Percentiles rank a stretch among this genome's conserved stretches.
These are phyloP conservation scores for Callaeas wilsoni DNA, from an alignment of 2,113 vertebrate species.

Conservation along the genomic window DNA sequence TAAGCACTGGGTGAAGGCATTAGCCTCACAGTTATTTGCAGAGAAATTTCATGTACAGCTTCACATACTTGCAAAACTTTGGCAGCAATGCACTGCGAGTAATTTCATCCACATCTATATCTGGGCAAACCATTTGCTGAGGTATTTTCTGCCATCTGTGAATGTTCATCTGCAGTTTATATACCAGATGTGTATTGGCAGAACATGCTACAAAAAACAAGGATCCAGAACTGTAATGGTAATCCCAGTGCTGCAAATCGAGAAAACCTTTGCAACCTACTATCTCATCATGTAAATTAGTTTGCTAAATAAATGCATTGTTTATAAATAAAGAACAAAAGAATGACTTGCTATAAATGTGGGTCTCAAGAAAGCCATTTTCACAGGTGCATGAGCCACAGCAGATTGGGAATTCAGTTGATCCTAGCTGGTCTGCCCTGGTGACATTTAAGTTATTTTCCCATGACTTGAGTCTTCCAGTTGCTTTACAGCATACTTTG, in stretches of 20 bases:
- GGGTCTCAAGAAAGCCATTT: background rate
- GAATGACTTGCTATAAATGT: background rate
- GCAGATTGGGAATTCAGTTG: background rate
- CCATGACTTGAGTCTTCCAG: background rate
- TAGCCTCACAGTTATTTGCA: background rate
- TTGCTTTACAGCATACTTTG: background rate
- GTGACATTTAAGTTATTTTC: background rate
- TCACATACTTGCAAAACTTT: background rate
- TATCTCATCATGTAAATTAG: background rate
- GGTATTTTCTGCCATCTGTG: conserved; percentile 49
- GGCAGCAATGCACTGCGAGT: background rate
- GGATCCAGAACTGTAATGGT: background rate
- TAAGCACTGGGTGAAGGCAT: background rate
- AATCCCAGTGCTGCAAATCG: background rate
- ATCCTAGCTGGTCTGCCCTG: background rate
- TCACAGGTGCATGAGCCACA: background rate
- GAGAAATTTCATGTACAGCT: background rate
- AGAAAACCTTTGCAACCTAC: background rate
- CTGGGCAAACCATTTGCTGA: conserved; percentile 31
- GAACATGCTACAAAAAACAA: background rate
- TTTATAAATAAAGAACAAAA: background rate
- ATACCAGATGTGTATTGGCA: conserved; percentile 46
- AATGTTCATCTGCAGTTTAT: conserved; percentile 21
- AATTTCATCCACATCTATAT: background rate
- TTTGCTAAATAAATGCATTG: background rate